These are phyloP conservation scores for Sylvia borin DNA, from an alignment of 2,797 vertebrate genomes.

Conservation along the genomic window DNA sequence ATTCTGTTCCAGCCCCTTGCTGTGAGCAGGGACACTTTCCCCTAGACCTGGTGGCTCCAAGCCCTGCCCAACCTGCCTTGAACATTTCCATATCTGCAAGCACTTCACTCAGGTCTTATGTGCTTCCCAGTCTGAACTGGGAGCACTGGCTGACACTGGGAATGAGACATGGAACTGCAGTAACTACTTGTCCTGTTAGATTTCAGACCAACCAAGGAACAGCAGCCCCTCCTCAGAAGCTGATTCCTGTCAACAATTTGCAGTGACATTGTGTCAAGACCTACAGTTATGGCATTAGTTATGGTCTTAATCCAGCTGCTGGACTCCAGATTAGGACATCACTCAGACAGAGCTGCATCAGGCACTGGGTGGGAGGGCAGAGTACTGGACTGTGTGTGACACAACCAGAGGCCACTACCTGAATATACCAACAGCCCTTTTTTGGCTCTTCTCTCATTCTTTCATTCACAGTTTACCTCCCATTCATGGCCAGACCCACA, in stretches of 20 bases:
- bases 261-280: background rate
- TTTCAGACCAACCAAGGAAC: background rate
- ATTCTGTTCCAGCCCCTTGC: background rate
- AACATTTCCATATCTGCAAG: background rate
- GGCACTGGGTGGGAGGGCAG: background rate
- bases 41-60: background rate
- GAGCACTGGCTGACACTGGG: background rate
- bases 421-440: background rate
- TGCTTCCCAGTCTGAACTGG: background rate
- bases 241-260: background rate
- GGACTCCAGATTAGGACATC: background rate
- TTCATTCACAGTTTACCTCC: background rate
- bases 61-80: background rate
- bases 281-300: background rate
- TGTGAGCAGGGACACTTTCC: background rate
- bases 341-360: background rate
- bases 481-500: background rate
- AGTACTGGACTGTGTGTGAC: background rate
- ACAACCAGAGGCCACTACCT: background rate
- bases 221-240: background rate
- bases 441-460: background rate
- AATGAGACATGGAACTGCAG: background rate
- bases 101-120: background rate
- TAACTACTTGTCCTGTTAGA: background rate
- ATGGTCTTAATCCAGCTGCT: background rate